phyloP scores from a whole-genome alignment of 2,888 invertebrate genomes.

The Caenorhabditis imperialis region DNA sequence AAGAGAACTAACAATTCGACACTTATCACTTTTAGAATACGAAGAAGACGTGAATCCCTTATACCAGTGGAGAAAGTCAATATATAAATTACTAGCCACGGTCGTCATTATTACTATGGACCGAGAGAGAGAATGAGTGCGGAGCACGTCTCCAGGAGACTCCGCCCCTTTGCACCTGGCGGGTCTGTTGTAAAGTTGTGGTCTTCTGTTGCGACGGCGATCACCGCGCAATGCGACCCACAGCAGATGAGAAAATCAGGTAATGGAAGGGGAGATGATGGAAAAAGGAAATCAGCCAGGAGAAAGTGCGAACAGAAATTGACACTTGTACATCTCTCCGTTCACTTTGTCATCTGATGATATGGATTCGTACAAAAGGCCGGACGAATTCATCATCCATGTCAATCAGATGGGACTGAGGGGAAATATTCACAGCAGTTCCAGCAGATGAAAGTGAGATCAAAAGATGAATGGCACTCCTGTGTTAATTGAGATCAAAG shows the following conservation, averaged over 20 bases:
- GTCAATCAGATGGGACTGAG: no score
- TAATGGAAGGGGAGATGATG: not conserved
- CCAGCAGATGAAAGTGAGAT: conserved; percentile 4
- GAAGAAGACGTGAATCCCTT: conserved; percentile 5
- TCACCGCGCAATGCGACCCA: conserved; percentile 16
- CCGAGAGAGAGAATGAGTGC: not conserved
- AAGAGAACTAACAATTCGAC: conserved; percentile 27
- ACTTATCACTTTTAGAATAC: conserved; percentile 7
- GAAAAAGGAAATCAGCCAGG: no score
- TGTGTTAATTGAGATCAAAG: no score
- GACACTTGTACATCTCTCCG: no score
- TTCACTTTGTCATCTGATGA: no score
- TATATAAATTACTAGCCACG: conserved; percentile 9
- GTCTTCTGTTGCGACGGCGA: conserved; percentile 16
- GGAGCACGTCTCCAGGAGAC: conserved; percentile 7
- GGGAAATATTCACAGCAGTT: no score
- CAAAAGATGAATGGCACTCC: conserved; percentile 3
- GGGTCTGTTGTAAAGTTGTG: conserved; percentile 29
- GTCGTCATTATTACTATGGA: conserved; percentile 4
- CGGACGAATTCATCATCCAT: no score
- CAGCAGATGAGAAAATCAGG: not conserved
- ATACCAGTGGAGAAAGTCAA: conserved; percentile 15
- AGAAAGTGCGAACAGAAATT: no score
- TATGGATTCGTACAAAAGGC: no score
- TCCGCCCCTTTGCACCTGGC: conserved; percentile 22